phyloP scores from a whole-genome alignment of 2,888 invertebrate species.

The Xestoiulus laeticollis region DNA sequence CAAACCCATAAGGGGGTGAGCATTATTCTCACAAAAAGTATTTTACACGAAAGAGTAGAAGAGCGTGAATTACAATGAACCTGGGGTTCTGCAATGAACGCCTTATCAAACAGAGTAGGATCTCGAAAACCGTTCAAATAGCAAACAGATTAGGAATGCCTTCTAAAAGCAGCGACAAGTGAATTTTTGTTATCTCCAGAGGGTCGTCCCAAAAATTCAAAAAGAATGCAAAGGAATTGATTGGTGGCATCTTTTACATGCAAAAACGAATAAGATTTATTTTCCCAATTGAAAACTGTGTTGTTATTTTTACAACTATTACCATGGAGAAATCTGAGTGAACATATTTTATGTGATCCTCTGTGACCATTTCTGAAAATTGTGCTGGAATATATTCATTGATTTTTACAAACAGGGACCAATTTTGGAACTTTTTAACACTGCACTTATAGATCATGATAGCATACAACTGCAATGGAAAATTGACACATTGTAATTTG shows the following conservation, averaged over 20 bases:
- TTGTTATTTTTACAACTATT: too few species aligned
- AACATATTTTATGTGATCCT: too few species aligned
- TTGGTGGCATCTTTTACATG: neutral
- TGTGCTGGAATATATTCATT: too few species aligned
- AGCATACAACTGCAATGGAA: too few species aligned
- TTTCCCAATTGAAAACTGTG: too few species aligned
- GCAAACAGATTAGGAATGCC: neutral
- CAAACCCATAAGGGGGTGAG: neutral
- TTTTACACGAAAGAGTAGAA: neutral
- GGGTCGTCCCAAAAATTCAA: neutral
- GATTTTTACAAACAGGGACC: too few species aligned
- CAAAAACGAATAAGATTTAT: too few species aligned
- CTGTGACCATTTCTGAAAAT: too few species aligned
- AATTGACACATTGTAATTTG: too few species aligned
- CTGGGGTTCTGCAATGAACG: neutral
- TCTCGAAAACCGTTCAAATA: neutral
- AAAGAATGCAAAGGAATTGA: neutral
- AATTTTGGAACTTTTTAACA: too few species aligned
- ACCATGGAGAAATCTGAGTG: too few species aligned
- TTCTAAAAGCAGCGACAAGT: neutral
- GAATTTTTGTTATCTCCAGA: neutral
- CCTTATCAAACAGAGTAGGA: neutral
- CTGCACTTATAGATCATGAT: too few species aligned
- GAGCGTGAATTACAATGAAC: neutral
- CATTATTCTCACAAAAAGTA: neutral